Base-by-base conservation (phyloP, 2,888 invertebrate species). In the Gari tellinella region DNA sequence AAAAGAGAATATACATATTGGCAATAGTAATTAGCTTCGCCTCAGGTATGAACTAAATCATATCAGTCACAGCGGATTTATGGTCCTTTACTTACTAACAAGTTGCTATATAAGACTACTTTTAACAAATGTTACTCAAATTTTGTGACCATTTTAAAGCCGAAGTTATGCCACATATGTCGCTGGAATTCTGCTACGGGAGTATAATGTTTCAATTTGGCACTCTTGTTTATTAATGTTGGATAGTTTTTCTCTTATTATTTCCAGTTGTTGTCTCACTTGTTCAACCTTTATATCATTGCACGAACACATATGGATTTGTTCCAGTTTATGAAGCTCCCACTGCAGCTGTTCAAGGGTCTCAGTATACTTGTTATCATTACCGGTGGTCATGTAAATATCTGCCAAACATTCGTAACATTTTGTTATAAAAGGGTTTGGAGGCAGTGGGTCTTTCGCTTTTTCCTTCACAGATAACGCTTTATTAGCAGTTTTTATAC, bases 251-350 rank as follows among this genome's bases (percentile, higher is more conserved):
- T 26, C 12, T 38, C 43, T 51, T 21, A 61, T 37, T 21, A 52
- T 41, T 17, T n/a, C 10, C 15, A 73, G 41, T 37, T 73, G 67
- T 15, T 53, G 14, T 48, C 63, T 41, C 1, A 66, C 70, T 41
- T 60, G 52, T 12, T 63, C 49, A 14, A 75, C 41, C 15, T 53
- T 62, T 19, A 14, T 55, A 10, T 48, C 62, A 40, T 75, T 75
- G 17, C 57, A 43, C 19, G 52, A 45, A 25, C 66, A 52, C 25
- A 58, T 40, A 45, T 55, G 55, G 1, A 75, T 51, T 14, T 48
- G 19, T 40, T 70, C 70, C 8, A 72, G 56, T 21, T 72, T 51
- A 8, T 72, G 25, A 14, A 76, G 45, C 48, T 76, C 76, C 21
- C 61, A 64, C 31, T 76, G 60, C 17, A 76, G 60, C 38, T 60